Base-by-base conservation (phyloP, 2,113 vertebrate genomes). In the Xenotilapia leptura region DNA sequence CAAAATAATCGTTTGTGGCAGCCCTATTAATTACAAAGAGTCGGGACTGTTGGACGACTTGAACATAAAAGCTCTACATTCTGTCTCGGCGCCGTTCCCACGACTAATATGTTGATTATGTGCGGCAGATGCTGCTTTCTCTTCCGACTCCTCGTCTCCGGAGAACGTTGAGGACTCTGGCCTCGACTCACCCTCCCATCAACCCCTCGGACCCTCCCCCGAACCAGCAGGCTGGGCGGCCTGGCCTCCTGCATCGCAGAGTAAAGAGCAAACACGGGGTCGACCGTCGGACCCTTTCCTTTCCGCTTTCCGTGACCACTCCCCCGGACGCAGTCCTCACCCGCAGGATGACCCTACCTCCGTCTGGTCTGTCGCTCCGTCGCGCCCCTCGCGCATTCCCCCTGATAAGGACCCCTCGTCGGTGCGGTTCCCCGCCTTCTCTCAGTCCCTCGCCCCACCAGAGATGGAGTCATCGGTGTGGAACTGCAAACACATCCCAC, bases 141-240 rank as follows among this genome's bases (percentile, higher is more conserved):
- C 98, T 1, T 98, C 98, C 13, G 97, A 98, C 60, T 99, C 98
- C 28, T 99, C 98, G 0, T 98, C 97, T 11, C 98, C 97, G 0
- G 98, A 99, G 92, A 98, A 98, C 1, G 97, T 98, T 7, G 98
- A 98, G 83, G 98, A 98, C 93, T 99, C 98, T 0, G 98, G 98
- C 7, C 88, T 99, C 92, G 98, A 99, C 93, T 99, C 98, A 0
- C 98, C 98, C 2, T 98, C 97, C 7, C 97, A 97, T 93, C 97
- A 96, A 4, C 94, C 97, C 3, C 95, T 96, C 0, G 98, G 96
- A 1, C 97, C 97, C 15, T 99, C 97, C 15, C 98, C 98, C 0
- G 98, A 99, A 55, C 97, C 97, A 0, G 91, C 93, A 6, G 96
- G 97, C 5, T 98, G 98, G 98, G 97, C 97, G 0, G 97, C 97